Base-by-base conservation (phyloP, 1,140 invertebrate species). In the Temnothorax curvispinosus region DNA sequence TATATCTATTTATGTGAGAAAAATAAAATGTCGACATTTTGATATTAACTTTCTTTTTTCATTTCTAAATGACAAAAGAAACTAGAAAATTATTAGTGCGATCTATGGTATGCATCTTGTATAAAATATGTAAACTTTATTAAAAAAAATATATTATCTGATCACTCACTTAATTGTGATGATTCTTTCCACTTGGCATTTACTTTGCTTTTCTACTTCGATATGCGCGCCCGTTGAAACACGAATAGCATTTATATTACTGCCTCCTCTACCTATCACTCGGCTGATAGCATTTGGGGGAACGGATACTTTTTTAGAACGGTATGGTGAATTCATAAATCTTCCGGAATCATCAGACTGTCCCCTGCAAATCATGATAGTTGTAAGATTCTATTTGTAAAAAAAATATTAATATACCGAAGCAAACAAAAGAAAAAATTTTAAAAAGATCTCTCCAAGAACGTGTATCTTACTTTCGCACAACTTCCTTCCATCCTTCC, bases 401-500 rank as follows among this genome's bases (percentile, higher is more conserved):
- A 71, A 58, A 76, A 67, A 60, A 27, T 27, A 27, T 27, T 27
- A 27, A 27, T 27, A 27, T 27, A 27, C 27, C 2, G 6, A 50
- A 27, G 5, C 21, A 1, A n/a, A 50, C 2, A 27, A 27, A 27
- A 1, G 1, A 69, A 47, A 47, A 15, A 27, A 47, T 47, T 50
- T 69, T 3, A 11, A 50, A 69, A 44, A 44, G 58, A 64, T 65
- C 7, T 27, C 1, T 35, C 7, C 32, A 50, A 54, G 3, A 47
- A 44, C 0, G 78, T n/a, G 9, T 85, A 54, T 82, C 95, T 93
- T 94, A 98, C 95, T 98, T 99, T 93, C 99, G 96, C 8, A 98
- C 98, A 11, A 99, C 98, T 96, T 99, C 99, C 94, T 99, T 99
- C 99, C 99, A 99, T 8, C 98, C 99, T 94, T 99, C 99, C 91